Conservation (phyloP, 1,140 invertebrate species). For the Diabrotica virgifera region DNA sequence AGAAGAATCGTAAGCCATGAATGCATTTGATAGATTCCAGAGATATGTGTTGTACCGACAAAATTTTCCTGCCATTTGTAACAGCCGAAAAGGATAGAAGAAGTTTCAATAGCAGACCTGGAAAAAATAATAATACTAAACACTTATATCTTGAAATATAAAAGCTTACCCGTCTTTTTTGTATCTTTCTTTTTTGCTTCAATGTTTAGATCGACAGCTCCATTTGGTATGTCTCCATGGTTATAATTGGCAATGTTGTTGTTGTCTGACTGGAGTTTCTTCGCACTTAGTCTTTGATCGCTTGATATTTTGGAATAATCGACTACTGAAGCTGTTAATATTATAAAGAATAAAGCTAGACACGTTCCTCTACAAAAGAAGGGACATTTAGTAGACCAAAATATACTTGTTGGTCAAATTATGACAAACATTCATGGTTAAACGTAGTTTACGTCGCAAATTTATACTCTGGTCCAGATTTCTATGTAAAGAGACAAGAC, state of each 20-base stretch:
- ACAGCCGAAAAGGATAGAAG: slow-evolving; percentile 53
- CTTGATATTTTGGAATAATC: slow-evolving; percentile 22
- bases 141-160: slow-evolving; percentile 4
- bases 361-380: slow-evolving; percentile 29
- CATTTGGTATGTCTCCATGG: no score
- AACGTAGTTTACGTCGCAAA: no score
- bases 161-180: no score
- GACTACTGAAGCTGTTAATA: slow-evolving; percentile 37
- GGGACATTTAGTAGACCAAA: no score
- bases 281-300: background rate
- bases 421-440: no score
- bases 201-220: no score
- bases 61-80: slow-evolving; percentile 59
- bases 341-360: slow-evolving; percentile 29
- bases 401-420: no score
- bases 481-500: no score
- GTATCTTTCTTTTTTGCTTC: no score
- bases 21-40: slow-evolving; percentile 70
- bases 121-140: slow-evolving; percentile 17
- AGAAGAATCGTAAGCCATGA: slow-evolving; percentile 81
- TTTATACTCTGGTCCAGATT: background rate
- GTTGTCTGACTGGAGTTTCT: background rate
- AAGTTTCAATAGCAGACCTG: slow-evolving; percentile 47
- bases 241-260: background rate
- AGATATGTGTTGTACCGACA: slow-evolving; percentile 56